Evolutionary conservation across 2,888 invertebrate genomes (phyloP).

Genomic region (Xestia ashworthii): DNA sequence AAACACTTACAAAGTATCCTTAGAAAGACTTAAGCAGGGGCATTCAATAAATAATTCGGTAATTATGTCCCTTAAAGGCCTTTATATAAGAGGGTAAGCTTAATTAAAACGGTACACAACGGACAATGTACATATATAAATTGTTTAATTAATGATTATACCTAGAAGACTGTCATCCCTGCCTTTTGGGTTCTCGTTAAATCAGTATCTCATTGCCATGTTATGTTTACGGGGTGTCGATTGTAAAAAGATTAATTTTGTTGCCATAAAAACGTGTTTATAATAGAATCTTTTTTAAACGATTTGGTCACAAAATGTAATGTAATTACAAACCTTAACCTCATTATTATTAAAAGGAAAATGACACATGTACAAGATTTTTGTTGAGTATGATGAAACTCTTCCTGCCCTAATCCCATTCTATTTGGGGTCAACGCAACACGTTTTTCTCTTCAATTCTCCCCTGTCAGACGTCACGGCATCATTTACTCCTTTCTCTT

Average conservation of each 20-base stretch:
- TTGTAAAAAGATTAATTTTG: conserved; percentile 30
- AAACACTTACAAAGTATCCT: conserved; percentile 4
- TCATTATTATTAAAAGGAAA: neutral
- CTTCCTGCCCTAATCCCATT: too few species aligned
- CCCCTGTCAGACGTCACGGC: too few species aligned
- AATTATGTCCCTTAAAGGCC: conserved; percentile 54
- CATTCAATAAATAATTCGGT: conserved; percentile 63
- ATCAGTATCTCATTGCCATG: conserved; percentile 42
- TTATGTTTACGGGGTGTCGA: conserved; percentile 25
- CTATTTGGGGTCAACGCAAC: too few species aligned
- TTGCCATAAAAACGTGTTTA: neutral
- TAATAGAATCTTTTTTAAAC: neutral
- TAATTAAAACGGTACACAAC: conserved; percentile 64
- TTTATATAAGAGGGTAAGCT: conserved; percentile 49
- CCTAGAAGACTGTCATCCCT: conserved; percentile 18
- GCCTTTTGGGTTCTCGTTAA: conserved; percentile 34
- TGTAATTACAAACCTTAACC: neutral
- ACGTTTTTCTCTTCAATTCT: too few species aligned
- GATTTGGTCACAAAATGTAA: neutral
- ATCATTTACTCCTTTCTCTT: too few species aligned
- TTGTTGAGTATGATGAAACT: too few species aligned
- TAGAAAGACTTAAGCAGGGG: conserved; percentile 16
- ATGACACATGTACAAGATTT: neutral
- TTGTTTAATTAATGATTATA: conserved; percentile 61
- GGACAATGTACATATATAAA: conserved; percentile 28